These are phyloP conservation scores for Thumatha senex DNA, from an alignment of 2,888 invertebrate species.

Conservation along the genomic window DNA sequence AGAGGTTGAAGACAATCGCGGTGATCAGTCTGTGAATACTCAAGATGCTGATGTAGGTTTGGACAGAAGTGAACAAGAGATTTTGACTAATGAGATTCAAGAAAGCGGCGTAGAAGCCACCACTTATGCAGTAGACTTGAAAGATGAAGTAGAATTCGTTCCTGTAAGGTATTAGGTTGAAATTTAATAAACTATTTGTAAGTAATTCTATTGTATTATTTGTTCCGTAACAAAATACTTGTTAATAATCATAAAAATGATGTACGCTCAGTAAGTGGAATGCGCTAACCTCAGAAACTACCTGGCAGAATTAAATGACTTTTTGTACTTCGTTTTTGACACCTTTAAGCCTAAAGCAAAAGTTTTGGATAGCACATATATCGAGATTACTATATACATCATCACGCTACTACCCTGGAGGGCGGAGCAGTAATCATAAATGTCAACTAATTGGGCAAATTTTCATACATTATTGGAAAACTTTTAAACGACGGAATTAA, in stretches of 20 bases:
- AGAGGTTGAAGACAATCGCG: conserved; percentile 47
- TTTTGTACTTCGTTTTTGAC: too few relatives aligned
- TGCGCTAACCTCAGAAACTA: too few relatives aligned
- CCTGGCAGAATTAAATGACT: too few relatives aligned
- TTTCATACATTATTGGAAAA: too few relatives aligned
- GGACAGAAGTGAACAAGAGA: conserved; percentile 36
- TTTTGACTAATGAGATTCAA: conserved; percentile 53
- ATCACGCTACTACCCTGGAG: too few relatives aligned
- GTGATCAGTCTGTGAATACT: conserved; percentile 13
- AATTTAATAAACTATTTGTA: conserved; percentile 5
- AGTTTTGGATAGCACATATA: too few relatives aligned
- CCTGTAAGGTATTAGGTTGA: conserved; percentile 46
- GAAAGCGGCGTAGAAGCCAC: conserved; percentile 55
- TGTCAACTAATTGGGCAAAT: too few relatives aligned
- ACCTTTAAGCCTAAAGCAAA: too few relatives aligned
- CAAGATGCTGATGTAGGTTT: conserved; percentile 53
- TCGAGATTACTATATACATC: too few relatives aligned
- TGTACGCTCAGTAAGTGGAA: too few relatives aligned
- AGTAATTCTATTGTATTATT: not conserved
- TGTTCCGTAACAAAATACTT: not conserved
- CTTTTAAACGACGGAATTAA: too few relatives aligned
- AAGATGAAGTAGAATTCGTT: conserved; percentile 66
- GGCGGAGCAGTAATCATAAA: too few relatives aligned
- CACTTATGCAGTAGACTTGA: conserved; percentile 66
- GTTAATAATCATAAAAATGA: not conserved